phyloP scores from a whole-genome alignment of 2,113 vertebrate genomes.

The Plestiodon gilberti region DNA sequence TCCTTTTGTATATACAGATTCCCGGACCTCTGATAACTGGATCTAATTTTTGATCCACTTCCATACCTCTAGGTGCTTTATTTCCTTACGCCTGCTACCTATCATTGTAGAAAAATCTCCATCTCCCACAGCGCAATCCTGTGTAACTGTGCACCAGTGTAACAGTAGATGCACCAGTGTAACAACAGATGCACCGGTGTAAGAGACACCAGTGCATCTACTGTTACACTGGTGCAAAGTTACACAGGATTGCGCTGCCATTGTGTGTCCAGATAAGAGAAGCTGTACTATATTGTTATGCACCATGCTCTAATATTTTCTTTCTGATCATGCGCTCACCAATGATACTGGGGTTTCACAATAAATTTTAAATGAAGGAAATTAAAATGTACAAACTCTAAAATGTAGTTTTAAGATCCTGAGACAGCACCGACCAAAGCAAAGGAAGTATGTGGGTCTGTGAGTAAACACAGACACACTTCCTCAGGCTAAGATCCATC shows the following conservation, averaged over 20 bases:
- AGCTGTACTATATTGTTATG: not conserved
- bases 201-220: no score
- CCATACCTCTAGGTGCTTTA: not conserved
- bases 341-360: not conserved
- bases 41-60: not conserved
- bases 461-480: conserved; percentile 25
- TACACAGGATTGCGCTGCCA: no score
- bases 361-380: conserved; percentile 5
- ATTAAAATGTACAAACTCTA: conserved; percentile 20
- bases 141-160: no score
- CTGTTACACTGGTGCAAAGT: no score
- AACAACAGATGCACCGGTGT: no score
- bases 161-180: no score
- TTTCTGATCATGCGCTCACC: not conserved
- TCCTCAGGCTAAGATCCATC: conserved; percentile 4
- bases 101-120: not conserved
- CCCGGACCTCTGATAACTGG: not conserved
- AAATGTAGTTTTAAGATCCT: not conserved
- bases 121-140: no score
- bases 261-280: not conserved
- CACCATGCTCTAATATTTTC: not conserved
- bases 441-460: conserved; percentile 3
- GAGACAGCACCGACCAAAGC: conserved; percentile 1
- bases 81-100: not conserved
- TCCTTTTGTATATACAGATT: not conserved